Percentiles rank a stretch among this genome's conserved stretches.
These are phyloP conservation scores for Drosophila macrospina DNA, from an alignment of 2,888 invertebrate species.

Conservation along the genomic window DNA sequence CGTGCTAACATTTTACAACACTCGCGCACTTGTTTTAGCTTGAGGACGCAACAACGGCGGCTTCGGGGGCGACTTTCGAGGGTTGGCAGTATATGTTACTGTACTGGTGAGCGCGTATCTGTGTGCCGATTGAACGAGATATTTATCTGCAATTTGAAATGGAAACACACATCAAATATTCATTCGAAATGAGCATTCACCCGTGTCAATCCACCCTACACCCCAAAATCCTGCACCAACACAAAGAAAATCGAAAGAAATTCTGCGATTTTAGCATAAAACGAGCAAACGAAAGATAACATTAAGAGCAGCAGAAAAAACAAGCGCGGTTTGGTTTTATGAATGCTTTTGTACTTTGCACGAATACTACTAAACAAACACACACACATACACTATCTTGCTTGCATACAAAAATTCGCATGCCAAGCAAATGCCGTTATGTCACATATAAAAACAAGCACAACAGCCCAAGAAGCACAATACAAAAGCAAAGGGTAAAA, in stretches of 20 bases:
- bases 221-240: background rate
- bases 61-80: constrained; percentile 36
- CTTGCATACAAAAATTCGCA: constrained; percentile 18
- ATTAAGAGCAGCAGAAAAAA: constrained; percentile 15
- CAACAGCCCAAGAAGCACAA: constrained; percentile 30
- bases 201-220: constrained; percentile 1
- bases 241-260: constrained; percentile 6
- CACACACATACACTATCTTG: constrained; percentile 21
- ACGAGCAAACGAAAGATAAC: constrained; percentile 6
- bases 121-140: constrained; percentile 41
- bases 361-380: constrained; percentile 16
- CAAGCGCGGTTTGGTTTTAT: constrained; percentile 26
- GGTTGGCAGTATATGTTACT: constrained; percentile 71
- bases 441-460: constrained; percentile 60
- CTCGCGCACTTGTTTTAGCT: constrained; percentile 63
- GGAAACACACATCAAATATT: constrained; percentile 38
- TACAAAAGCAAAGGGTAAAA: constrained; percentile 32
- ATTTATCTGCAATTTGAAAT: constrained; percentile 70
- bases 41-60: constrained; percentile 21
- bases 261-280: constrained; percentile 1
- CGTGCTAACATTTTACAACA: constrained; percentile 53
- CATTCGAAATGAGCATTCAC: constrained; percentile 22
- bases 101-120: constrained; percentile 36
- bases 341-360: constrained; percentile 18
- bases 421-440: constrained; percentile 60